A percentile compares a stretch with the other conserved stretches of the same genome.
Evolutionary conservation across 2,113 vertebrate genomes (phyloP).

Genomic region (Calonectris borealis): DNA sequence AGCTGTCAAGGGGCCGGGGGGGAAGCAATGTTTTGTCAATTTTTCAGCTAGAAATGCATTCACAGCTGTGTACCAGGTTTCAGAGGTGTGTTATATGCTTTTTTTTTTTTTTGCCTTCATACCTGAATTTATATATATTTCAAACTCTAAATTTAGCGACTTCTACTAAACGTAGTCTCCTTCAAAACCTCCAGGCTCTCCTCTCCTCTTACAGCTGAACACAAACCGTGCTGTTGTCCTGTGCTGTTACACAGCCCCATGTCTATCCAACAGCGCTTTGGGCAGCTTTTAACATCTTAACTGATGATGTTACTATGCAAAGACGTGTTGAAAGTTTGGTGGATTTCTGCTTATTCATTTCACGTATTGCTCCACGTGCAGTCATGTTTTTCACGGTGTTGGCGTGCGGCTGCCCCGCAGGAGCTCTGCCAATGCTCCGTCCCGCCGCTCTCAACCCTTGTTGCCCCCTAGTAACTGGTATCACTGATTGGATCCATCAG

Average conservation of each 20-base stretch:
- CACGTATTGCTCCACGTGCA: rapidly evolving
- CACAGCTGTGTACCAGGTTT: neutral
- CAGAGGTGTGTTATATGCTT: neutral
- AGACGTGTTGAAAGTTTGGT: neutral
- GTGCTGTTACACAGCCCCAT: neutral
- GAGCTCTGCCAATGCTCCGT: neutral
- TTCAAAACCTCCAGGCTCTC: neutral
- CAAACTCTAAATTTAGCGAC: neutral
- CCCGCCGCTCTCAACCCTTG: neutral
- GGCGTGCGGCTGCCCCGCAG: neutral
- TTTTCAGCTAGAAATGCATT: neutral
- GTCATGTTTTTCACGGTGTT: rapidly evolving
- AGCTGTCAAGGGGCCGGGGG: neutral
- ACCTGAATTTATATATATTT: rapidly evolving
- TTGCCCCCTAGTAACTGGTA: neutral
- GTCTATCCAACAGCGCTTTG: neutral
- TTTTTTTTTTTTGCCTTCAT: neutral
- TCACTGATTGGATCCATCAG: neutral
- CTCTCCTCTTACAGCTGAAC: neutral
- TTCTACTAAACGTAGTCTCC: neutral
- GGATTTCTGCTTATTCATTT: neutral
- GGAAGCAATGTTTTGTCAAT: rapidly evolving
- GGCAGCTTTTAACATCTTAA: neutral
- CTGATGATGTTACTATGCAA: neutral
- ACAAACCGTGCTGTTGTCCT: neutral